These are phyloP conservation scores for Xiphias gladius DNA, from an alignment of 2,113 vertebrate genomes.

Conservation along the genomic window DNA sequence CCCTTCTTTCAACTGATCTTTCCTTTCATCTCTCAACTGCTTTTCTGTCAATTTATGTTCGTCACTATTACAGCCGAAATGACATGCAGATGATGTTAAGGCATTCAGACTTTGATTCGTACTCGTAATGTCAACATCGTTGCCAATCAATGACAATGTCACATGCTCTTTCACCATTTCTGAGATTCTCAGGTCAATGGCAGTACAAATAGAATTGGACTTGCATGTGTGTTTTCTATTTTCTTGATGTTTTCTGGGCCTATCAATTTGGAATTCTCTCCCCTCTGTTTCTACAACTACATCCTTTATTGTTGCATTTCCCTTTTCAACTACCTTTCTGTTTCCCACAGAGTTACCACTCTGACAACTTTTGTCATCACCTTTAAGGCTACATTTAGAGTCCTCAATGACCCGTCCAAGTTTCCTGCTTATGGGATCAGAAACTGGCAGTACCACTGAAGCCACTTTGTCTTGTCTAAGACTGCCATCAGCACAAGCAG, in stretches of 20 bases:
- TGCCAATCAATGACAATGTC: conserved; percentile 49
- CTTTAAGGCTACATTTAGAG: conserved; percentile 7
- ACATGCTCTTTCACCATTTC: conserved; percentile 82
- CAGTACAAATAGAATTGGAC: conserved; percentile 68
- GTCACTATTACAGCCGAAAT: conserved; percentile 29
- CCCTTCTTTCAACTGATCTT: conserved; percentile 31
- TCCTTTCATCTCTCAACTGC: conserved; percentile 10
- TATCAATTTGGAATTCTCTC: neutral
- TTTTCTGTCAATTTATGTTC: conserved; percentile 9
- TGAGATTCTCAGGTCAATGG: conserved; percentile 83
- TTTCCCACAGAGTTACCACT: conserved; percentile 4
- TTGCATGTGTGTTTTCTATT: conserved; percentile 47
- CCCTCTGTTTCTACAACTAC: conserved; percentile 15
- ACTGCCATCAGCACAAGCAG: conserved; percentile 15
- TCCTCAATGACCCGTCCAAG: conserved; percentile 21
- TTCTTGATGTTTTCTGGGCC: conserved; percentile 29
- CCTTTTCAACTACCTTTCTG: neutral
- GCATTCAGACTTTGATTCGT: conserved; percentile 41
- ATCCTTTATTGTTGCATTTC: conserved; percentile 18
- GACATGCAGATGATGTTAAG: conserved; percentile 25
- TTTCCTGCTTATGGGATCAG: conserved; percentile 19
- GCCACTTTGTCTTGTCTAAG: neutral
- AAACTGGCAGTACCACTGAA: conserved; percentile 19
- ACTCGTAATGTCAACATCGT: conserved; percentile 15
- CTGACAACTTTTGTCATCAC: neutral